Evolutionary conservation across 2,113 vertebrate genomes (phyloP), one percentile per base, ranked within the genome.

Genomic region (Cricetomys ansorgei): DNA sequence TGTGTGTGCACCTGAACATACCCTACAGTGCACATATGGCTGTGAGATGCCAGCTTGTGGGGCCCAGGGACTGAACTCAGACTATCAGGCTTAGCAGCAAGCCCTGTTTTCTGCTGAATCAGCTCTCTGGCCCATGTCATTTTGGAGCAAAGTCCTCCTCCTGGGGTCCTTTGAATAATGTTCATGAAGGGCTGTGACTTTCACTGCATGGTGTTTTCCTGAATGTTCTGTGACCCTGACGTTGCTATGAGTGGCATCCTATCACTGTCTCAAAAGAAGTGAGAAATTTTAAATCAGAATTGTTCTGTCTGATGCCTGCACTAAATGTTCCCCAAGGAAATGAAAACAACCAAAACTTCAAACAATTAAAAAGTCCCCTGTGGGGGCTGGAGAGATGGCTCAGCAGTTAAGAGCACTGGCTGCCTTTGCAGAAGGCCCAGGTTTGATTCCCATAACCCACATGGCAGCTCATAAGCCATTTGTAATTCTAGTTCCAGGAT

Each of bases 271-370:
- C 64, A 48, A 83, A 62, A 97, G 91, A 85, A 96, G 76, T 3
- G 94, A 95, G 89, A 95, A 96, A 96, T 83, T 96, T 92, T 57
- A 94, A 80, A 97, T 94, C 91, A 96, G 94, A 97, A 94, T 97
- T 97, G 88, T 97, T 96, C 96, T 98, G 90, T 48, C 92, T 96
- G 97, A 94, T 98, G 96, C 96, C 84, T 88, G 88, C 69, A 91
- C 73, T 0, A 29, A 96, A 73, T 95, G 76, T 91, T 96, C 91
- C 95, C 97, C 94, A 95, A 95, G 59, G 86, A 97, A 95, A 93
- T 81, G 5, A 84, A 84, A 19, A 37, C 34, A 70, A 70, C 45
- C 31, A 8, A 53, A 37, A 59, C 40, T 31, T 12, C 10, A 23
- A 89, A n/a, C 10, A 65, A 31, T 19, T 11, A 3, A 2, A 59